Conservation (phyloP, 2,888 invertebrate species). For the Tuta absoluta region DNA sequence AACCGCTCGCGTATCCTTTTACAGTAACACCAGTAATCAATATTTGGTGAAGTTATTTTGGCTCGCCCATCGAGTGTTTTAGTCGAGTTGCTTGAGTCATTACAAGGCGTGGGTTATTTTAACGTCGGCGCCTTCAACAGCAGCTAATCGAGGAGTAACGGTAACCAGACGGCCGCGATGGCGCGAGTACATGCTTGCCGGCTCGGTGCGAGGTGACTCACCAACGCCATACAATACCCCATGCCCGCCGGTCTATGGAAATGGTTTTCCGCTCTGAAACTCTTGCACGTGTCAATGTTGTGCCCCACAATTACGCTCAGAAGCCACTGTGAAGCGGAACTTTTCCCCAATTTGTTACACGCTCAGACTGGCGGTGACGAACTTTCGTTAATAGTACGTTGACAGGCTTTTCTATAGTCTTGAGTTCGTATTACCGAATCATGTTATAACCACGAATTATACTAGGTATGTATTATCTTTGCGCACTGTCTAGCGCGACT, state of each 20-base stretch:
- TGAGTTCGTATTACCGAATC: background rate
- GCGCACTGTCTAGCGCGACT: background rate
- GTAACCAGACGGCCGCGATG: constrained; percentile 45
- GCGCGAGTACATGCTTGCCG: constrained; percentile 30
- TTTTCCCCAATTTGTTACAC: constrained; percentile 32
- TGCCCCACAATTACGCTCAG: constrained; percentile 30
- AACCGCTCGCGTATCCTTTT: constrained; percentile 10
- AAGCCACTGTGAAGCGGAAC: constrained; percentile 30
- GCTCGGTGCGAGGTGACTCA: constrained; percentile 62
- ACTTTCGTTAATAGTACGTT: background rate
- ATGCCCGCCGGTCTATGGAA: constrained; percentile 53
- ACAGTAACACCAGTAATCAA: background rate
- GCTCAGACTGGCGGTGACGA: constrained; percentile 1
- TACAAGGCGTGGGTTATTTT: constrained; percentile 33
- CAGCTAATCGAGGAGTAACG: constrained; percentile 52
- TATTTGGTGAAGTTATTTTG: constrained; percentile 19
- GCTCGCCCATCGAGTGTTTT: constrained; percentile 15
- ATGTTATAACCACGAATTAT: background rate
- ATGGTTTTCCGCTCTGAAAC: constrained; percentile 65
- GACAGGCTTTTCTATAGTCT: background rate
- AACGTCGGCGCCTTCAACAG: constrained; percentile 27
- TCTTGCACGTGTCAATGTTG: constrained; percentile 40
- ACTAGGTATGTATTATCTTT: background rate
- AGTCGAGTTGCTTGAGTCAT: constrained; percentile 10
- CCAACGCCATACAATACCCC: constrained; percentile 45